Conservation (phyloP, 2,888 invertebrate species). For the Cheilosia vulpina region DNA sequence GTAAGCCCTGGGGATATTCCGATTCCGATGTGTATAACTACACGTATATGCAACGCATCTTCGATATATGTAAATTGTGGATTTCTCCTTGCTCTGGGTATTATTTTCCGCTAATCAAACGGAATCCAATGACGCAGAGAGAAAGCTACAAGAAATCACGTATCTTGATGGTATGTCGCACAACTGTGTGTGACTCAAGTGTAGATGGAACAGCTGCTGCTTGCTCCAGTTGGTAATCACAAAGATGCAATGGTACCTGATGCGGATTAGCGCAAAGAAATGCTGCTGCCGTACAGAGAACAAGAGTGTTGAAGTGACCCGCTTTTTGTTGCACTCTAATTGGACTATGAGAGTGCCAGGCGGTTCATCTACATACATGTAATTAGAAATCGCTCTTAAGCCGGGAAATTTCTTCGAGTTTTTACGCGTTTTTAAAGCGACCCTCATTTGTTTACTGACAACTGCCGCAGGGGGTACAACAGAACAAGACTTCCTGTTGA, state of each 20-base stretch:
- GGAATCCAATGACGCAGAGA: conserved; percentile 36
- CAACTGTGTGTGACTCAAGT: conserved; percentile 14
- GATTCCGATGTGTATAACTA: too few relatives aligned
- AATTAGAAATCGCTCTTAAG: too few relatives aligned
- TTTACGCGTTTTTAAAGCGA: too few relatives aligned
- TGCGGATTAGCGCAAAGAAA: not conserved
- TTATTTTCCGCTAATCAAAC: conserved; percentile 44
- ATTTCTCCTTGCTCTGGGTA: conserved; percentile 5
- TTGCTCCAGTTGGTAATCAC: conserved; percentile 18
- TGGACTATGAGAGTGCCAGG: not conserved
- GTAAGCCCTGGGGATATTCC: conserved; percentile 34
- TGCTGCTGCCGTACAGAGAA: conserved; percentile 3
- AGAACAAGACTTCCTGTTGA: too few relatives aligned
- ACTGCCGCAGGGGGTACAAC: too few relatives aligned
- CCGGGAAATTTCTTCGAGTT: too few relatives aligned
- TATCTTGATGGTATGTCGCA: conserved; percentile 51
- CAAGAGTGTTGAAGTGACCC: conserved; percentile 38
- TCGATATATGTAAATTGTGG: conserved; percentile 56
- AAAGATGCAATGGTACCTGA: conserved; percentile 25
- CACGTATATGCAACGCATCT: conserved; percentile 39
- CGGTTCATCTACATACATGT: too few relatives aligned
- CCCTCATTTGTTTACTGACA: too few relatives aligned
- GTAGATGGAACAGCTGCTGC: conserved; percentile 9
- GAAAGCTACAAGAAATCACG: conserved; percentile 61
- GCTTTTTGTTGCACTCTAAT: conserved; percentile 17